phyloP scores from a whole-genome alignment of 2,113 vertebrate genomes.

The Rostratula benghalensis region DNA sequence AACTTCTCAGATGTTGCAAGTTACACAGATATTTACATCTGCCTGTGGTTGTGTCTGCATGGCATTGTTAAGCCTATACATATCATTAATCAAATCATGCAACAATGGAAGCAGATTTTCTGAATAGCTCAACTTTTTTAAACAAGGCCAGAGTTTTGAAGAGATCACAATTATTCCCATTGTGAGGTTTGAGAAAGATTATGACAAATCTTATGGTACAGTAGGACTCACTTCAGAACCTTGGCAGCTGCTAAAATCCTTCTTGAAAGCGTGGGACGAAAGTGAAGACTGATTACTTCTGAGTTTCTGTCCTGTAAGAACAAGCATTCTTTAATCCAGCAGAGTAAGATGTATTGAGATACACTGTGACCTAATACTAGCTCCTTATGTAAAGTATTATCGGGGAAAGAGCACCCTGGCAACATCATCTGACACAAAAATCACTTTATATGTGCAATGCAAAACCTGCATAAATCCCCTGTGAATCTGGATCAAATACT shows the following conservation, averaged over 20 bases:
- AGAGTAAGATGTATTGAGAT: not conserved
- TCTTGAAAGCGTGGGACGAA: not conserved
- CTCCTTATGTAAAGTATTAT: not conserved
- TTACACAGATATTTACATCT: not conserved
- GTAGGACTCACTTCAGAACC: not conserved
- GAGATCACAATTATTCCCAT: not conserved
- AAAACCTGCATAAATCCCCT: not conserved
- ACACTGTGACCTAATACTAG: not conserved
- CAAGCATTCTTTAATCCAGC: not conserved
- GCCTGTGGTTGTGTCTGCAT: not conserved
- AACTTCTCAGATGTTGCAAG: not conserved
- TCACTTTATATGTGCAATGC: not conserved
- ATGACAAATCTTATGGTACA: not conserved
- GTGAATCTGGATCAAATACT: not conserved
- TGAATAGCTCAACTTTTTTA: not conserved
- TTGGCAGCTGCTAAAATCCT: not conserved
- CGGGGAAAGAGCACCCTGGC: not conserved
- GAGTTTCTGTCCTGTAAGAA: not conserved
- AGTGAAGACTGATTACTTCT: not conserved
- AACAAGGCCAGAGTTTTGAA: not conserved
- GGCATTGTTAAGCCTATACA: not conserved
- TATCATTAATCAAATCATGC: not conserved
- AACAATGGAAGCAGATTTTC: not conserved
- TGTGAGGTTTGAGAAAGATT: not conserved
- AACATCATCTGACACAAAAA: not conserved